Evolutionary conservation across 2,888 invertebrate genomes (phyloP).

Genomic region (Electrophaes corylata): DNA sequence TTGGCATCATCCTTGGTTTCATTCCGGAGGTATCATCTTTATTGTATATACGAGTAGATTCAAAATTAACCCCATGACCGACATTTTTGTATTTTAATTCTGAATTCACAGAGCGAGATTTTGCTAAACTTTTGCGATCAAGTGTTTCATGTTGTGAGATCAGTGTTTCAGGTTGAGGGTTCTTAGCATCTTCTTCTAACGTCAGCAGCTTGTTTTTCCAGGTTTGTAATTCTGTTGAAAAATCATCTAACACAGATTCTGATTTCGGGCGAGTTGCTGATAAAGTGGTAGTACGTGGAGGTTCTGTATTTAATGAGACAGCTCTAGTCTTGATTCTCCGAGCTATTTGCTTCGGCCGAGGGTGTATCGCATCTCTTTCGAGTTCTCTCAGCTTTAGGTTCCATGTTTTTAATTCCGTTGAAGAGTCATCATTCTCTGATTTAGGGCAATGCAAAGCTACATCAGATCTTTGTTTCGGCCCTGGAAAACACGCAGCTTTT

Average conservation of each 20-base stretch:
- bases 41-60: not conserved
- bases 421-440: conserved; percentile 5
- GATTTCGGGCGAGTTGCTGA: conserved; percentile 23
- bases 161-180: conserved; percentile 8
- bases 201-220: conserved; percentile 21
- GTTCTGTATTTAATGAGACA: conserved; percentile 20
- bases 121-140: not conserved
- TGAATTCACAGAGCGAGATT: conserved; percentile 10
- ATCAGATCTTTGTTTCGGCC: not conserved
- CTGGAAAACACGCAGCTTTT: conserved; percentile 13
- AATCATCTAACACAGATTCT: conserved; percentile 19
- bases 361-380: conserved; percentile 17
- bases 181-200: conserved; percentile 24
- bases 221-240: conserved; percentile 19
- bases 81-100: not conserved
- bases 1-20: not conserved
- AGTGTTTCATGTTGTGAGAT: conserved; percentile 9
- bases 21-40: not conserved
- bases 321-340: conserved; percentile 20
- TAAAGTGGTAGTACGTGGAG: conserved; percentile 5
- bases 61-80: not conserved
- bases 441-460: not conserved
- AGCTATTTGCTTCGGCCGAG: conserved; percentile 2
- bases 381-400: conserved; percentile 15
- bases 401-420: conserved; percentile 22